Evolutionary conservation across 1,140 invertebrate genomes (phyloP).

Genomic region (Pogonognathellus flavescens): DNA sequence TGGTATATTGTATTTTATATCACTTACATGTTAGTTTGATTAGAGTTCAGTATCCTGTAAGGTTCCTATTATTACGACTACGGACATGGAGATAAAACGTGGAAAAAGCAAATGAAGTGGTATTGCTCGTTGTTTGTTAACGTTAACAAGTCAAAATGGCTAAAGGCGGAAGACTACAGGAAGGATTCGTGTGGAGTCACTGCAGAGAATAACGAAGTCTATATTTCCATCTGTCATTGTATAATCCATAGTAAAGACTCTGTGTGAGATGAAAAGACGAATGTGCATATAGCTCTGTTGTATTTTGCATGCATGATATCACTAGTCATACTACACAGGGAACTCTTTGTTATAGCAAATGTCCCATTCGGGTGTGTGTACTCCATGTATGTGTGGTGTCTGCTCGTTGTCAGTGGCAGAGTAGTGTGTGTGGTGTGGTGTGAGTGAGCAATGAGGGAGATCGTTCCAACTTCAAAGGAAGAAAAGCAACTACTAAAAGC

Average conservation of each 20-base stretch:
- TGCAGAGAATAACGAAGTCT: background rate
- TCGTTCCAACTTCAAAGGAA: constrained; percentile 33
- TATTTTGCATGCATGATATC: constrained; percentile 43
- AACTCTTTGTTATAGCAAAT: background rate
- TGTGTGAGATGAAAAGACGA: constrained; percentile 38
- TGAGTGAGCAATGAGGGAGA: background rate
- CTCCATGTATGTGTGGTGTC: too few species aligned
- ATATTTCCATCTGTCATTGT: background rate
- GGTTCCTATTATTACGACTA: too few species aligned
- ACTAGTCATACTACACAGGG: background rate
- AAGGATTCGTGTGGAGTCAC: background rate
- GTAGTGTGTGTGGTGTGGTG: background rate
- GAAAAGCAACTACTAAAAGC: constrained; percentile 32
- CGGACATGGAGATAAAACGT: background rate
- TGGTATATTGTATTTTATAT: too few species aligned
- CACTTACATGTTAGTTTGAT: too few species aligned
- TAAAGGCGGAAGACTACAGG: constrained; percentile 54
- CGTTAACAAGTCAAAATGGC: constrained; percentile 66
- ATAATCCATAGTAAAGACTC: constrained; percentile 4
- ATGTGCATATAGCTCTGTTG: background rate
- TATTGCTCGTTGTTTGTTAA: constrained; percentile 46
- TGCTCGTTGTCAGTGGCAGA: background rate
- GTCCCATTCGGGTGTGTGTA: background rate
- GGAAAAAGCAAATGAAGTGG: background rate
- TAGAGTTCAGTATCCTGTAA: too few species aligned